Evolutionary conservation across 2,797 vertebrate genomes (phyloP).

Genomic region (Poliocrania exsul): DNA sequence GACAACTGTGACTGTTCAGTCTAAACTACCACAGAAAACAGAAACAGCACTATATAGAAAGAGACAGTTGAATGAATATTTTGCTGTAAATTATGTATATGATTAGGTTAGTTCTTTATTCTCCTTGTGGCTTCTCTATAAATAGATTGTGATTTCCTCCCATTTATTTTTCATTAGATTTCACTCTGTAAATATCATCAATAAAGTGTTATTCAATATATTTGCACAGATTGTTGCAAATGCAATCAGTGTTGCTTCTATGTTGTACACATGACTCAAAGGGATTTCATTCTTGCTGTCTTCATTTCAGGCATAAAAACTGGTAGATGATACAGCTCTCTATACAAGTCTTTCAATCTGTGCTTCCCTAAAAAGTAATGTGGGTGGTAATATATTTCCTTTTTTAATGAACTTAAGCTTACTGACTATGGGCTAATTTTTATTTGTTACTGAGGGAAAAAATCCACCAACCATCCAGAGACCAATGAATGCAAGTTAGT

Average conservation of each 20-base stretch:
- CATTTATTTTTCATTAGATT: slow-evolving; percentile 30
- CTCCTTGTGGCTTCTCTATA: not conserved
- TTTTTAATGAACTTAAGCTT: not conserved
- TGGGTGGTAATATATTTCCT: not conserved
- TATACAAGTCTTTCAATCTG: not conserved
- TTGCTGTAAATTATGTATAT: slow-evolving; percentile 10
- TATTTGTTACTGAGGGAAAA: not conserved
- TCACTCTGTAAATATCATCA: not conserved
- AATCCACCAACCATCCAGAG: not conserved
- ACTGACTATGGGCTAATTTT: not conserved
- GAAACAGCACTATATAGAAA: not conserved
- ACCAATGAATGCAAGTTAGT: not conserved
- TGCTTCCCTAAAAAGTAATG: not conserved
- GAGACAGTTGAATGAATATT: not conserved
- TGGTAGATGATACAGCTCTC: not conserved
- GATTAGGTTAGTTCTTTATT: slow-evolving; percentile 38
- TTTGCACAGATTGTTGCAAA: not conserved
- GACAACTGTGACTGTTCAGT: slow-evolving; percentile 6
- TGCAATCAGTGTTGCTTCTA: not conserved
- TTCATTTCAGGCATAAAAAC: not conserved
- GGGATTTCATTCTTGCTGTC: not conserved
- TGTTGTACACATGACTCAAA: not conserved
- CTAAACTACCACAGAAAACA: not conserved
- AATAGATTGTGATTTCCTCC: not conserved
- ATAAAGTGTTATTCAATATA: not conserved